Evolutionary conservation across 1,140 invertebrate genomes (phyloP), one percentile per base, ranked within the genome.

Genomic region (Eueides isabella): DNA sequence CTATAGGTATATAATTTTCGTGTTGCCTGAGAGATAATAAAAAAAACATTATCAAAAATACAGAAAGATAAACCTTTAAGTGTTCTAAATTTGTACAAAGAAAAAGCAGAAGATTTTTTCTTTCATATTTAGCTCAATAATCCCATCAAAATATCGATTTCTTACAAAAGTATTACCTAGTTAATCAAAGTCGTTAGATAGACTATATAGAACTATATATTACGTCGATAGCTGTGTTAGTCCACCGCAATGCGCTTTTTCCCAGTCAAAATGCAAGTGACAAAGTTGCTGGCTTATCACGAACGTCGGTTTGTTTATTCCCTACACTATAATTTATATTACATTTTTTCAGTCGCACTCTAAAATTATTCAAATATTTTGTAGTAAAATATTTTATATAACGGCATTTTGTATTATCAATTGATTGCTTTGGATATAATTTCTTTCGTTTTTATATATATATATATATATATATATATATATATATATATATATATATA

Each of bases 211-310:
- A 55, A 0, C 23, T 55, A 55, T 55, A 55, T 55, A 12, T 55
- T 26, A 33, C 9, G 7, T 5, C 14, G 35, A 12, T 38, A 55
- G 48, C 7, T 26, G 9, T 11, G 48, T 55, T 23, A 55, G 48
- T 11, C 19, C 48, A 26, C 77, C 75, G 83, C 83, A 85, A 67
- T 85, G 83, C 83, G 83, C 79, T 80, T 81, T 78, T 74, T 75
- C 67, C 61, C 33, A 66, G 66, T 71, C 48, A 61, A 44, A 77
- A 67, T 77, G 74, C 76, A 61, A 77, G 33, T 69, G 44, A 71
- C 73, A 78, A 77, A 74, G 76, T 71, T 71, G 64, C 35, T 12
- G 41, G 28, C 41, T 30, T 62, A 74, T 77, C 76, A 74, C 69
- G 76, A 44, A 44, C 48, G 61, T 12, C 61, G 64, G 16, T 33